Conservation (phyloP, 92 coral and sea anemone genomes). For the Paragorgia papillata region DNA sequence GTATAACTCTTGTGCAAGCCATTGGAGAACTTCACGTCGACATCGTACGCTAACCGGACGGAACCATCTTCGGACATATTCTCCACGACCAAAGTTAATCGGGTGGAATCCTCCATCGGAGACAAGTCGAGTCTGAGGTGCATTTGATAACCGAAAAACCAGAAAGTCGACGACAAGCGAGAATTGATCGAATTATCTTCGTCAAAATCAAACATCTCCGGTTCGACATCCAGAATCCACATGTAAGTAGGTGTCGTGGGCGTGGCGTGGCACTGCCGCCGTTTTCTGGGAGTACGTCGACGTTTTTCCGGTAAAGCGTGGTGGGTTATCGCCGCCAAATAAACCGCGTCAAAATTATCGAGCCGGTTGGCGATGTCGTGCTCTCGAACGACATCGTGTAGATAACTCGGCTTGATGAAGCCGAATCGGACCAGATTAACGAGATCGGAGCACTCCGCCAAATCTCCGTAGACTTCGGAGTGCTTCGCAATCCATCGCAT, state of each 20-base stretch:
- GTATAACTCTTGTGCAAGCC: slow-evolving; percentile 29
- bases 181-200: background rate
- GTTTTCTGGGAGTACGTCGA: background rate
- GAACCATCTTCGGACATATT: slow-evolving; percentile 9
- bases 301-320: slow-evolving; percentile 4
- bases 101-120: background rate
- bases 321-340: background rate
- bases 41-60: slow-evolving; percentile 1
- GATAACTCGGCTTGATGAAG: background rate
- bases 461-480: slow-evolving; percentile 1
- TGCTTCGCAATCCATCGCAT: slow-evolving; percentile 67
- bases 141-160: background rate
- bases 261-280: background rate
- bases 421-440: slow-evolving; percentile 53
- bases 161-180: background rate
- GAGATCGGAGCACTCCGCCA: slow-evolving; percentile 27
- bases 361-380: background rate
- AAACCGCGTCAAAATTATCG: background rate
- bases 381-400: background rate
- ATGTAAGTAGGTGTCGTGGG: background rate
- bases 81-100: slow-evolving; percentile 14
- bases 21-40: slow-evolving; percentile 21
- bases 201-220: slow-evolving; percentile 12
- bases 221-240: background rate
- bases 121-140: slow-evolving; percentile 14